These are phyloP conservation scores for Arctia plantaginis DNA, from an alignment of 2,888 invertebrate genomes.

Conservation along the genomic window DNA sequence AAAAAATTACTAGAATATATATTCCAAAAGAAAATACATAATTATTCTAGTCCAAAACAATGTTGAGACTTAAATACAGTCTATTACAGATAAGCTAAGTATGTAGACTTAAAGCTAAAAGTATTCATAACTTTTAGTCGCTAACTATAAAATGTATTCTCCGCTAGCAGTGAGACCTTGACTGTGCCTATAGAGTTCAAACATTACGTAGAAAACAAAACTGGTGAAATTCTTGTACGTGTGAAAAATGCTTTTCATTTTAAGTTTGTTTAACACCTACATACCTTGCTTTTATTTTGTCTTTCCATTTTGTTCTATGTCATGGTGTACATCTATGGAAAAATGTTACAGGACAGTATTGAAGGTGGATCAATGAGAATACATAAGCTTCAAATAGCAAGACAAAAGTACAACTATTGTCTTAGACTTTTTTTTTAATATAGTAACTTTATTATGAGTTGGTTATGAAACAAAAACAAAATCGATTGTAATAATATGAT, in stretches of 20 bases:
- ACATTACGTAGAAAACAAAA: conserved; percentile 52
- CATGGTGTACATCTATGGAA: neutral
- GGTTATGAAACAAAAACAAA: neutral
- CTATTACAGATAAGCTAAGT: neutral
- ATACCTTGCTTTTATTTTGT: conserved; percentile 49
- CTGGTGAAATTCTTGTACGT: conserved; percentile 67
- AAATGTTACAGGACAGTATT: conserved; percentile 1
- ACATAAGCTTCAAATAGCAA: neutral
- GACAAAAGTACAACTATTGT: no score
- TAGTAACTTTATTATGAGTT: neutral
- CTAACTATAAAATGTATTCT: neutral
- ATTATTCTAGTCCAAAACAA: no score
- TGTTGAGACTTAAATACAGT: no score
- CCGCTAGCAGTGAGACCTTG: conserved; percentile 36
- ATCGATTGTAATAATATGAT: no score
- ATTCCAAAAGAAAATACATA: neutral
- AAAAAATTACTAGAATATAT: no score
- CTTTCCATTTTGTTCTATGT: conserved; percentile 19
- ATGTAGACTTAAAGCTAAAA: no score
- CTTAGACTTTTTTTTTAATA: no score
- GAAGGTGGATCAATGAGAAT: neutral
- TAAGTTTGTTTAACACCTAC: conserved; percentile 60
- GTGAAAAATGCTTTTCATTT: conserved; percentile 71
- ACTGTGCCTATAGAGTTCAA: conserved; percentile 34
- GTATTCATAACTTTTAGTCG: neutral